A percentile compares a stretch with the other conserved stretches of the same genome.
These are phyloP conservation scores for Lochmaea crataegi DNA, from an alignment of 2,888 invertebrate species.

Conservation along the genomic window DNA sequence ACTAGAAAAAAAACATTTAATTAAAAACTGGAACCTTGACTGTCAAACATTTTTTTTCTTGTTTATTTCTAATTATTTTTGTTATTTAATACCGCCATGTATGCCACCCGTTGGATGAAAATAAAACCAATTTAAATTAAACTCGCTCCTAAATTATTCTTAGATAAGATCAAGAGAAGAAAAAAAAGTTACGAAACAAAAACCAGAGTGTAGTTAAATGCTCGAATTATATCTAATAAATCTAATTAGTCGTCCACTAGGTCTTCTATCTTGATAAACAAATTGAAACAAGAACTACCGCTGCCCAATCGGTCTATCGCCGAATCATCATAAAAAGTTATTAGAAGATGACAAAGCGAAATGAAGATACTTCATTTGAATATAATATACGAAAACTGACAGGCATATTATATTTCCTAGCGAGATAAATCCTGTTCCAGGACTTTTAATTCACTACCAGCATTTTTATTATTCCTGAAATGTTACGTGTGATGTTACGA, in stretches of 20 bases:
- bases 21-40: too few relatives aligned
- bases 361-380: constrained; percentile 18
- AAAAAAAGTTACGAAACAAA: constrained; percentile 14
- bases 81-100: too few relatives aligned
- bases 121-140: constrained; percentile 13
- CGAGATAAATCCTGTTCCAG: neutral
- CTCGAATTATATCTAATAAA: constrained; percentile 26
- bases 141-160: neutral
- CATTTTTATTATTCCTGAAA: too few relatives aligned
- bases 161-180: neutral
- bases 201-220: constrained; percentile 12
- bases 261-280: constrained; percentile 27
- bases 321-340: constrained; percentile 31
- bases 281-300: constrained; percentile 39
- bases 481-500: too few relatives aligned
- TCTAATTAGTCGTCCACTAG: constrained; percentile 23
- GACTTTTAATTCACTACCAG: too few relatives aligned
- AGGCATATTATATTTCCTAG: neutral
- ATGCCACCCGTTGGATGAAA: neutral
- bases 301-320: constrained; percentile 14
- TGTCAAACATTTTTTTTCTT: too few relatives aligned
- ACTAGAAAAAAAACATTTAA: too few relatives aligned
- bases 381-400: constrained; percentile 1
- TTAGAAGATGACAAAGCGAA: constrained; percentile 32
- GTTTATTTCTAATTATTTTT: too few relatives aligned